These are phyloP conservation scores for Rhyacophila brunnea DNA, from an alignment of 1,140 invertebrate species.

Conservation along the genomic window DNA sequence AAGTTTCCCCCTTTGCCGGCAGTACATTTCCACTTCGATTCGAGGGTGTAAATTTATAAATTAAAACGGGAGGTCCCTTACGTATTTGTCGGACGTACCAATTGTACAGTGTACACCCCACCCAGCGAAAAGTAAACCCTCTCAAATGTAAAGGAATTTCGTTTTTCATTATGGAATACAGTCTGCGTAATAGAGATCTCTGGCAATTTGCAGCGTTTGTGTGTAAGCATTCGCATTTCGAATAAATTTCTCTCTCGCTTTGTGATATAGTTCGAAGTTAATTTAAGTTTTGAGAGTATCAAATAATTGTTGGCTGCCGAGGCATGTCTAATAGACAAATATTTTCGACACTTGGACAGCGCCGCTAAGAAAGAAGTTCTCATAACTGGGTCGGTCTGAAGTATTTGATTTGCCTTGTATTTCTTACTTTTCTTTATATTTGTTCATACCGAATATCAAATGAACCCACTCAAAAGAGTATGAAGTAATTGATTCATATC, in stretches of 20 bases:
- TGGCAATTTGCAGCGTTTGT: conserved; percentile 5
- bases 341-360: conserved; percentile 4
- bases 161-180: conserved; percentile 1
- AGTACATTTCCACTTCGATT: conserved; percentile 18
- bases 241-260: conserved; percentile 4
- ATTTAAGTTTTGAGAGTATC: conserved; percentile 22
- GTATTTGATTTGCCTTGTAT: no score
- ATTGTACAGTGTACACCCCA: background rate
- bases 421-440: no score
- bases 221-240: conserved; percentile 4
- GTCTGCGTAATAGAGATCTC: conserved; percentile 9
- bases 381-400: no score
- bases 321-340: conserved; percentile 15
- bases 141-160: conserved; percentile 8
- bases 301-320: conserved; percentile 17
- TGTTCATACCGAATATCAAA: no score
- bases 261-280: conserved; percentile 20
- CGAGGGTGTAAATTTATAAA: conserved; percentile 25
- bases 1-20: conserved; percentile 9
- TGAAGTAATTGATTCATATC: no score
- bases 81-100: conserved; percentile 1
- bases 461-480: no score
- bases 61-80: conserved; percentile 19
- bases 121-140: conserved; percentile 9
- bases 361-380: no score